Base-by-base conservation (phyloP, 2,888 invertebrate species). In the Operophtera brumata region DNA sequence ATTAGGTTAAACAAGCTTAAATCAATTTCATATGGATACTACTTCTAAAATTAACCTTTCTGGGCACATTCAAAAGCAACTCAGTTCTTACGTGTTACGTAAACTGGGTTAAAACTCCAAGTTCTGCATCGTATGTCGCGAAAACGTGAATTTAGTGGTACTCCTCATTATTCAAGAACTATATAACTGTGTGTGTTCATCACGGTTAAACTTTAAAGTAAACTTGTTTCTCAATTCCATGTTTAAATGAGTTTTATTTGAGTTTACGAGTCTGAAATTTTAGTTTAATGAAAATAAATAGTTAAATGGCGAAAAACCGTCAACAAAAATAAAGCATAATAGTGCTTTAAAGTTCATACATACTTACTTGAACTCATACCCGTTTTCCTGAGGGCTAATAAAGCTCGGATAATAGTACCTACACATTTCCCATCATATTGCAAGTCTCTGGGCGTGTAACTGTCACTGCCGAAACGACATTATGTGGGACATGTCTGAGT, bases 101-200 rank as follows among this genome's bases (percentile, higher is more conserved):
- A 54, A 54, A 45, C 40, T 54, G 44, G 40, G 54, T 50, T 56
- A 47, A 47, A 55, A 55, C 47, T 47, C 35, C 12, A 6, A 32
- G 28, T 26, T 42, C 14, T 28, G 47, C 40, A 47, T 41, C 40
- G 54, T 51, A 28, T 47, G 56, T 47, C 20, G 43, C 13, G 42
- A 42, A 46, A 51, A 47, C 42, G 37, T 6, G 47, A 54, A 52
- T 52, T 52, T 52, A 48, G 52, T 57, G 41, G 44, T 52, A 47
- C 41, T 44, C 40, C 35, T 47, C 52, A 52, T 51, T 47, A 56
- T 57, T 52, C 41, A 52, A 48, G 56, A 52, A 51, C 47, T 39
- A 46, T 41, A 26, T 40, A 41, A 51, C 47, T 41, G 51, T 36
- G 47, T 25, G 56, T 43, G 26, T 41, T 42, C 44, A 40, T 35